phyloP scores from a whole-genome alignment of 2,888 invertebrate genomes.

The Andrena hattorfiana region DNA sequence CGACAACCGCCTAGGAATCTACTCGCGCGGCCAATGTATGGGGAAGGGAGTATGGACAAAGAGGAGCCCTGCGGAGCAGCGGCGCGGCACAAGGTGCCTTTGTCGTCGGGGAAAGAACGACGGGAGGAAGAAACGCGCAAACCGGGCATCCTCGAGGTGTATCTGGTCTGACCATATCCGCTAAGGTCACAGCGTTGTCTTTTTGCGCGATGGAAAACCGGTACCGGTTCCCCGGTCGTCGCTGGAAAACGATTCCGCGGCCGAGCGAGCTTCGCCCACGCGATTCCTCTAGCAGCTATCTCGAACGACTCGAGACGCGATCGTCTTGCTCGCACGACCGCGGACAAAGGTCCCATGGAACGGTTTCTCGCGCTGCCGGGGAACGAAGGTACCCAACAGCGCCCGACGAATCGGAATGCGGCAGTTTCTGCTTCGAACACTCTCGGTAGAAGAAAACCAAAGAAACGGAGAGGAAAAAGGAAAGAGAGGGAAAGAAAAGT shows the following conservation, averaged over 20 bases:
- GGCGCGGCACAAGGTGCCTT: slow-evolving; percentile 16
- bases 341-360: background rate
- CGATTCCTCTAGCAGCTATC: background rate
- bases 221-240: slow-evolving; percentile 68
- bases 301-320: background rate
- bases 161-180: slow-evolving; percentile 81
- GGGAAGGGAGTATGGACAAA: background rate
- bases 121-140: slow-evolving; percentile 48
- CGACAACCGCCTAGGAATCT: background rate
- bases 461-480: background rate
- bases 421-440: slow-evolving; percentile 7
- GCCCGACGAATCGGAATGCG: slow-evolving; percentile 2
- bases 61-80: background rate
- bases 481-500: slow-evolving; percentile 1
- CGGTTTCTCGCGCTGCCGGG: too few relatives aligned
- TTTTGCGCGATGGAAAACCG: slow-evolving; percentile 71
- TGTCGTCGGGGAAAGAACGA: slow-evolving; percentile 33
- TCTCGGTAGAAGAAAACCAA: background rate
- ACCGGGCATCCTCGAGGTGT: slow-evolving; percentile 72
- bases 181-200: slow-evolving; percentile 80
- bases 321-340: background rate
- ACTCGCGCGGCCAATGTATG: background rate
- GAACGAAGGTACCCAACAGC: too few relatives aligned
- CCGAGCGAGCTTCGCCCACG: slow-evolving; percentile 64
- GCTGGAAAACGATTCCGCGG: slow-evolving; percentile 46